These are phyloP conservation scores for Schizotus pectinicornis DNA, from an alignment of 2,888 invertebrate species.

Conservation along the genomic window DNA sequence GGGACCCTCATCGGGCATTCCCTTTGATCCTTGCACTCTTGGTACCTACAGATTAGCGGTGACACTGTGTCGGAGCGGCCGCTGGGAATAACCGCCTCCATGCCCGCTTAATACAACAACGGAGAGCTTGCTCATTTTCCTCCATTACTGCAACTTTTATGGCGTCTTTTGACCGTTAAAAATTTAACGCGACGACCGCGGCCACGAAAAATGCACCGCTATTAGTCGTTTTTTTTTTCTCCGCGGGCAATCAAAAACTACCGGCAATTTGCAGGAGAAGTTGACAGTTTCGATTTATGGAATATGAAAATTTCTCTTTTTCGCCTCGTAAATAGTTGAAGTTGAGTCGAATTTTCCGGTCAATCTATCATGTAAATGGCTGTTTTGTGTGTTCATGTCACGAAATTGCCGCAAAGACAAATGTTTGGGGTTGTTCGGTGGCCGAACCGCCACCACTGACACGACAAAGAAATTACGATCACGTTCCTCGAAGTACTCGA, in stretches of 20 bases:
- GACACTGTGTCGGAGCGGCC: conserved; percentile 40
- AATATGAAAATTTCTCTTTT: conserved; percentile 17
- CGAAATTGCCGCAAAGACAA: conserved; percentile 22
- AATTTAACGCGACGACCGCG: conserved; percentile 21
- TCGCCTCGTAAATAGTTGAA: conserved; percentile 14
- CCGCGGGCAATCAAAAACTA: too few species aligned
- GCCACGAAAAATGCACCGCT: conserved; percentile 6
- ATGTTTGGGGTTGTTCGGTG: conserved; percentile 24
- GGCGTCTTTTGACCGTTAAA: conserved; percentile 8
- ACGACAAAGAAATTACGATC: conserved; percentile 22
- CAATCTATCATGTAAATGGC: conserved; percentile 30
- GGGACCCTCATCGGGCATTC: conserved; percentile 39
- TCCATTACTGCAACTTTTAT: conserved; percentile 29
- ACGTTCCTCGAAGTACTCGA: neutral
- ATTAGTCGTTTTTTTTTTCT: neutral
- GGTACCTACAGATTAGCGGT: conserved; percentile 46
- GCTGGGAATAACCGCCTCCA: conserved; percentile 26
- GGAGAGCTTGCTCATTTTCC: conserved; percentile 21
- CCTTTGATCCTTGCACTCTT: conserved; percentile 42
- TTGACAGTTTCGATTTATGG: conserved; percentile 16
- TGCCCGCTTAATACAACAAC: conserved; percentile 27
- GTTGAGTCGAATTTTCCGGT: conserved; percentile 27
- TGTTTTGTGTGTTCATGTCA: conserved; percentile 28
- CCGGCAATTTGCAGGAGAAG: neutral
- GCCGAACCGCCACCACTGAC: conserved; percentile 9